Evolutionary conservation across 2,888 invertebrate genomes (phyloP), one percentile per base, ranked within the genome.

Genomic region (Balanococcus diminutus): DNA sequence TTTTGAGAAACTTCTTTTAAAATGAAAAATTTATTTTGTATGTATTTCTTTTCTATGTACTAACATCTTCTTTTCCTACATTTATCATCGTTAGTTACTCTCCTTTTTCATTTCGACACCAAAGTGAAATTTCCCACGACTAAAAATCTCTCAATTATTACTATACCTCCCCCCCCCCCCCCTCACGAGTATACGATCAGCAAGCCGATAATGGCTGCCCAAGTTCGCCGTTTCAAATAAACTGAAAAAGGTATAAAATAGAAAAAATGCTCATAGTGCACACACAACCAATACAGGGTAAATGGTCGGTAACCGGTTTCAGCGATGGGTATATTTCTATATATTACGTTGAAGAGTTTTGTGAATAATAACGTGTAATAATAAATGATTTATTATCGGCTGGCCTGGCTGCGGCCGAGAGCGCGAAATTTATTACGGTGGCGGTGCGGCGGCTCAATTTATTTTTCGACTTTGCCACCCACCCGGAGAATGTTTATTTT

Each of bases 281-380:
- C 67, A 67, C 14, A 22, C 28, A 67, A 14, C 28, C 25, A 56
- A 56, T 56, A n/a, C n/a, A 19, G 56, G 56, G 56, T 56, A 56
- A 56, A 56, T 19, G 56, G 8, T 56, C 19, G 67, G 28, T 67
- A 67, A 67, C 67, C 67, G 67, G 67, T 67, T 67, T 67, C 28
- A 31, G 22, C 56, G 22, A 56, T 22, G 67, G 28, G 28, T 28
- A 51, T n/a, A 67, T 67, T 67, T 67, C 67, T 82, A 25, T 82
- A 42, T 42, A 19, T 75, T 3, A 11, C 42, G 36, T 22, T n/a
- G 36, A 25, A 36, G 39, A 42, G 39, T 82, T 82, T 46, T 22
- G 36, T 81, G 42, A 81, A 82, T 82, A 82, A 82, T 82, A 82
- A 82, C 82, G 82, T 82, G 61, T 56, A 82, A 82, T 82, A 82